These are phyloP conservation scores for Cynaeus angustus DNA, from an alignment of 2,888 invertebrate genomes.

Conservation along the genomic window DNA sequence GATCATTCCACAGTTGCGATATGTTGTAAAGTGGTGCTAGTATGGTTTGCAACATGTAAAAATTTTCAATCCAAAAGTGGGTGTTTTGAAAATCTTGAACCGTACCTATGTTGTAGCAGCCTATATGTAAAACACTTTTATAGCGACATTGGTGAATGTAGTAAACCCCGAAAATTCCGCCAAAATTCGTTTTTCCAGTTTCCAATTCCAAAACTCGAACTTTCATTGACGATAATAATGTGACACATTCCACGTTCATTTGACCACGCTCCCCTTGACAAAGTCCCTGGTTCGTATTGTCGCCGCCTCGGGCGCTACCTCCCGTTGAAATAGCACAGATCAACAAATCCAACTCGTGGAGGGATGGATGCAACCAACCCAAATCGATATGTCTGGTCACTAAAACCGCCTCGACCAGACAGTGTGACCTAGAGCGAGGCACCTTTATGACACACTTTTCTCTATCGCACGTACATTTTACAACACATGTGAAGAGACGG, in stretches of 20 bases:
- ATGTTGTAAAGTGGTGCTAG: too few species aligned
- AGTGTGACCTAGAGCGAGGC: slow-evolving; percentile 66
- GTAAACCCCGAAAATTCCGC: too few species aligned
- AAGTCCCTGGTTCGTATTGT: background rate
- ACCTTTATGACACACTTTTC: slow-evolving; percentile 64
- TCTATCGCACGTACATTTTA: slow-evolving; percentile 44
- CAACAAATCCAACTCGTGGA: slow-evolving; percentile 37
- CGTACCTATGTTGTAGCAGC: too few species aligned
- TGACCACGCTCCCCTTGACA: background rate
- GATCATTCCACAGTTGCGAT: too few species aligned
- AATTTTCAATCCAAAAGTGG: too few species aligned
- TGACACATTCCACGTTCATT: background rate
- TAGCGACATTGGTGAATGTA: too few species aligned
- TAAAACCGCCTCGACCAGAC: slow-evolving; percentile 62
- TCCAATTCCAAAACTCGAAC: too few species aligned
- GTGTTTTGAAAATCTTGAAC: too few species aligned
- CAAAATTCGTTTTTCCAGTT: too few species aligned
- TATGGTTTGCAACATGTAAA: too few species aligned
- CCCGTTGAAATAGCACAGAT: slow-evolving; percentile 25
- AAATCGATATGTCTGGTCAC: slow-evolving; percentile 53
- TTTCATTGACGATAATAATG: too few species aligned
- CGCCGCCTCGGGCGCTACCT: slow-evolving; percentile 9
- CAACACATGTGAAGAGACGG: slow-evolving; percentile 33
- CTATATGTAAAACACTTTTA: too few species aligned
- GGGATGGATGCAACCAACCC: slow-evolving; percentile 39